Evolutionary conservation across 1,140 invertebrate genomes (phyloP), one percentile per base, ranked within the genome.

Genomic region (Zaprionus gabonicus): DNA sequence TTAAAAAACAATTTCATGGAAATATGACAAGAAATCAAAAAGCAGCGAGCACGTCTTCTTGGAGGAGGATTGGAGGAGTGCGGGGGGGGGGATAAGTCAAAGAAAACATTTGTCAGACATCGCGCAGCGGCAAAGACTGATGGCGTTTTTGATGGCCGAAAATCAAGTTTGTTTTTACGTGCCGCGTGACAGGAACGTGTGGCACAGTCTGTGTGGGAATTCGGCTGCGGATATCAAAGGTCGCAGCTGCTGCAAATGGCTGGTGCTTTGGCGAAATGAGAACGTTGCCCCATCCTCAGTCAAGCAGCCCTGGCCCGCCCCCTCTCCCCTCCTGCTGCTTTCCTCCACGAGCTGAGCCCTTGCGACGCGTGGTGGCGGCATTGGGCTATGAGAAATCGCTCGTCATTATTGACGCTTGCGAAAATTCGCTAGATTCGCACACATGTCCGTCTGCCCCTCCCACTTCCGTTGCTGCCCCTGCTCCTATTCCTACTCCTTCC

Each of bases 131-230:
- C 17, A 51, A 88, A 88, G 85, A 88, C 86, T 80, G 75, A 88
- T 88, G 85, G 85, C 85, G 70, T 75, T 90, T 90, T 90, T 88
- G 85, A 88, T 88, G 85, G 81, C 78, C 85, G 81, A 88, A 81
- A 88, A 88, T 88, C 85, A 90, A 88, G 85, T 88, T 88, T 90
- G 85, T 85, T 90, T 90, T 90, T 88, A 88, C 85, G 85, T 88
- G 85, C 78, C 78, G 55, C 73, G 68, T 71, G 68, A 65, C 68
- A 69, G 57, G 60, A 83, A 68, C 65, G 65, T 67, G 65, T 66
- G 82, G 64, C 51, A 77, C 63, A 71, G 68, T 80, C 63, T 51
- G 67, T 69, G 80, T 74, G 68, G 84, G 69, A 82, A 82, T 73
- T 80, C 57, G 64, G 74, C 69, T 46, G 63, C 15, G 84, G 73